These are phyloP conservation scores for Atlantisia rogersi DNA, from an alignment of 2,113 vertebrate genomes.

Conservation along the genomic window DNA sequence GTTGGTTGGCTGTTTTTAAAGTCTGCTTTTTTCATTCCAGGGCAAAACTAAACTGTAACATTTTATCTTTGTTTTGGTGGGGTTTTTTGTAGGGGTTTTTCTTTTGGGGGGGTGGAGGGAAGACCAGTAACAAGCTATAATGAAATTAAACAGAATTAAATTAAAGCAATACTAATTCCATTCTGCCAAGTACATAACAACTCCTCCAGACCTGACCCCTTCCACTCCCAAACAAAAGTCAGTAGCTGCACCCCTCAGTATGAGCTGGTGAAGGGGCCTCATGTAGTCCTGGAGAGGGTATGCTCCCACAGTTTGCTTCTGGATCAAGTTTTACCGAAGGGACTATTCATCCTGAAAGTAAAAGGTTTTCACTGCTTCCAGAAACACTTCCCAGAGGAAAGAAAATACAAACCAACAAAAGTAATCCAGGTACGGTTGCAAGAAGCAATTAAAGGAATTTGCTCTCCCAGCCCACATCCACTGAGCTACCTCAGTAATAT, in stretches of 20 bases:
- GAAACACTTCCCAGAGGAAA: neutral
- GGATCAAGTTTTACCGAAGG: neutral
- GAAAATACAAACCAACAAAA: neutral
- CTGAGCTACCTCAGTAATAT: neutral
- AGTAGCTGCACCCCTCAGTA: neutral
- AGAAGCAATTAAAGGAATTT: neutral
- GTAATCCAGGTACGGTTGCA: neutral
- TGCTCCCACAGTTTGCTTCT: neutral
- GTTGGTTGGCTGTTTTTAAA: neutral
- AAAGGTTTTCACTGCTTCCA: neutral
- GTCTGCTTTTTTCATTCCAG: neutral
- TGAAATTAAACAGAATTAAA: neutral
- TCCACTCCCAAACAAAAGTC: neutral
- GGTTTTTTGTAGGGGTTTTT: too few relatives aligned
- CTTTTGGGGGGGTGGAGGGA: rapidly evolving
- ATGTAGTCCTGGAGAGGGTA: neutral
- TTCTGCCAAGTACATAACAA: neutral
- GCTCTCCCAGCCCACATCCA: neutral
- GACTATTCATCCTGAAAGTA: neutral
- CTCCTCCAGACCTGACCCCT: neutral
- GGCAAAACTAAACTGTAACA: neutral
- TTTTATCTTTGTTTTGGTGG: too few relatives aligned
- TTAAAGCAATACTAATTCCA: neutral
- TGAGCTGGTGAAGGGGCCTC: rapidly evolving
- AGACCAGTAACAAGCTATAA: neutral